Conservation (phyloP, 2,888 invertebrate species). For the Syritta pipiens region DNA sequence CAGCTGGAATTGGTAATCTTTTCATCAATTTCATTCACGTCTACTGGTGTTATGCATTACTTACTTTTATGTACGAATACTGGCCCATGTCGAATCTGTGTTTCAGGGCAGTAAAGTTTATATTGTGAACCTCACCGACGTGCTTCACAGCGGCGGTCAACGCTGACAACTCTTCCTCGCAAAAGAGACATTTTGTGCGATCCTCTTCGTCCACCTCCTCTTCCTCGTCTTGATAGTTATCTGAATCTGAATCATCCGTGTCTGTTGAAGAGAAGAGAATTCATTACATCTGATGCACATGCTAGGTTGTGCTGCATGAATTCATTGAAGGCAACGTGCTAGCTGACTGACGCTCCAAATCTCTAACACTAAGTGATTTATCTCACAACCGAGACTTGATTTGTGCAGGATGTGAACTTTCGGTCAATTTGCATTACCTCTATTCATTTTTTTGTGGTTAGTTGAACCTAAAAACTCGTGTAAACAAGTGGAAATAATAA, state of each 20-base stretch:
- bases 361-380: too few species aligned
- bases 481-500: too few species aligned
- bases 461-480: too few species aligned
- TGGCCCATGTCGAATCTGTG: conserved; percentile 87
- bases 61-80: conserved; percentile 86
- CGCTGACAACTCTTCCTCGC: conserved; percentile 81
- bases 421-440: too few species aligned
- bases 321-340: too few species aligned
- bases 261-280: conserved; percentile 16
- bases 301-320: too few species aligned
- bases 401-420: too few species aligned
- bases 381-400: too few species aligned
- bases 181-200: conserved; percentile 85
- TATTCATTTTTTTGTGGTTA: too few species aligned
- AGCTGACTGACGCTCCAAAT: too few species aligned
- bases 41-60: conserved; percentile 70
- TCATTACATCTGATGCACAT: too few species aligned
- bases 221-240: conserved; percentile 81
- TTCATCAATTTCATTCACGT: background rate
- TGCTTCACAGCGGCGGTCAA: conserved; percentile 85
- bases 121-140: conserved; percentile 83
- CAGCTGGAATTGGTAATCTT: conserved; percentile 76
- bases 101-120: conserved; percentile 84
- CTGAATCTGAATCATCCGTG: conserved; percentile 70
- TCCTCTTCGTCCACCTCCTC: conserved; percentile 78